Base-by-base conservation (phyloP, 2,797 vertebrate species). In the Adrianichthys oophorus region DNA sequence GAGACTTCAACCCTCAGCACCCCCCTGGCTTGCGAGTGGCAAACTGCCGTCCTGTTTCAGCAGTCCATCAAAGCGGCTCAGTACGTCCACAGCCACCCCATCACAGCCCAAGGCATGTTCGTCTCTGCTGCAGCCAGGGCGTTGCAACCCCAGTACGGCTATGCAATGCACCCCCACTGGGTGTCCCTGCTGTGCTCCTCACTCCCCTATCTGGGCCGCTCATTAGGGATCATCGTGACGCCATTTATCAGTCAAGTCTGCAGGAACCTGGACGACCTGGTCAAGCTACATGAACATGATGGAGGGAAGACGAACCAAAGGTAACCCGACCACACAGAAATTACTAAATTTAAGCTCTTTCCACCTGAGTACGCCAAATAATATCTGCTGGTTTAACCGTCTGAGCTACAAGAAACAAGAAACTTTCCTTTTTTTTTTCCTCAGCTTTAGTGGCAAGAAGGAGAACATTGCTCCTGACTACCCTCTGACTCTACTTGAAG, bases 381-480 rank as follows among this genome's bases (percentile, higher is more conserved):
- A 26, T 26, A 1, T 26, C 26, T 7, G 7, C 26, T 26, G 26
- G 6, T 26, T 26, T 26, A 26, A 6, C 26, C 6, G 5, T 26
- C 26, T 26, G 26, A 26, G 26, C 26, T 26, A 7, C 26, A 37
- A 37, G 32, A 37, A 37, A 12, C 32, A 13, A 21, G 32, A 37
- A 37, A 37, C 32, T 37, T 37, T 37, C 32, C 32, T 50, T 8
- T 53, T 32, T 41, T 74, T 37, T 70, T 44, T 70, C 1, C 37
- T 70, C 80, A 96, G 94, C 78, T 65, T 87, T 14, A 90, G 85
- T 67, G 87, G 89, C 15, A 95, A 91, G 85, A 94, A 84, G 70
- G 96, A 98, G 85, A 98, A 98, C 73, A 92, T 99, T 57, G 92
- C 97, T 0, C 98, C 97, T 4, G 98, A 99, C 82, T 99, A 99